phyloP scores from a whole-genome alignment of 2,113 vertebrate genomes.

The Peromyscus leucopus region DNA sequence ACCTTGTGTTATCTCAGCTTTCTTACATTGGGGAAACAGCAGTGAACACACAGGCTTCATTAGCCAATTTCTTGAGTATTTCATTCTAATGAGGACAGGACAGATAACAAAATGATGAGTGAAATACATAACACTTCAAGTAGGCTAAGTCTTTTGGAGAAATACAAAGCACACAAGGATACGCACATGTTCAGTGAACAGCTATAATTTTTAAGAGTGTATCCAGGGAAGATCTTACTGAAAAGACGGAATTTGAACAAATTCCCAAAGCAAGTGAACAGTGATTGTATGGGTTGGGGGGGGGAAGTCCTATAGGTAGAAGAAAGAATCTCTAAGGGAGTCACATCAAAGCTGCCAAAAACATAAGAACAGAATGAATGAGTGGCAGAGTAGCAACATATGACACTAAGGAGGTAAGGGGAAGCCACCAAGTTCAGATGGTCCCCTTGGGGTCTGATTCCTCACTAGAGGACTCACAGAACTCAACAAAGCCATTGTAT shows the following conservation, averaged over 20 bases:
- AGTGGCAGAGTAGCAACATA: not conserved
- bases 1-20: not conserved
- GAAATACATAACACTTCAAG: not conserved
- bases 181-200: not conserved
- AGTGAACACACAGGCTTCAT: not conserved
- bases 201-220: not conserved
- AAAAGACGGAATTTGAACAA: not conserved
- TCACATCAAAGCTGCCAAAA: not conserved
- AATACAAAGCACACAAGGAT: not conserved
- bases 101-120: not conserved
- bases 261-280: not conserved
- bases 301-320: not conserved
- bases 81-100: not conserved
- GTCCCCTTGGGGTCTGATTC: not conserved
- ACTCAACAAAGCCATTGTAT: not conserved
- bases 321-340: not conserved
- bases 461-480: not conserved
- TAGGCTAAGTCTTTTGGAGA: not conserved
- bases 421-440: not conserved
- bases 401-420: not conserved
- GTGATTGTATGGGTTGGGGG: not conserved
- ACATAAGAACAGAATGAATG: not conserved
- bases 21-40: not conserved
- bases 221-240: not conserved
- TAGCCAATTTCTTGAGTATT: not conserved